phyloP scores from a whole-genome alignment of 2,797 vertebrate genomes.

The Macropodus opercularis region DNA sequence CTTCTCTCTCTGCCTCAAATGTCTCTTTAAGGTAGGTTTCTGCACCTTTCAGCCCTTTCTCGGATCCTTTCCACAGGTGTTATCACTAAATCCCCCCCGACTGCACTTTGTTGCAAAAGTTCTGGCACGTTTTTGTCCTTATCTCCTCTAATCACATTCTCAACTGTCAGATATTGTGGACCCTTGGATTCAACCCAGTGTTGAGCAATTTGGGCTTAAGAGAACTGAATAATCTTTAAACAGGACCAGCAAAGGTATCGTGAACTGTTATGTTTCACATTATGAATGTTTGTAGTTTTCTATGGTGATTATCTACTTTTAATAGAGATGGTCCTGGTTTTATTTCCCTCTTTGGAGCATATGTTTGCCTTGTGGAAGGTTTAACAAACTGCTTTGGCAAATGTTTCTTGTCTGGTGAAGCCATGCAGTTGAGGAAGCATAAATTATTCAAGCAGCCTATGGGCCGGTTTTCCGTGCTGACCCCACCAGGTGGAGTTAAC shows the following conservation, averaged over 20 bases:
- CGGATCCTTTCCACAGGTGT: no score
- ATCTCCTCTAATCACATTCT: conserved; percentile 46
- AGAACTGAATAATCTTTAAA: conserved; percentile 29
- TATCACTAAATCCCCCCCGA: conserved; percentile 26
- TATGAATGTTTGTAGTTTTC: conserved; percentile 4
- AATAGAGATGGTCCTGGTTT: not conserved
- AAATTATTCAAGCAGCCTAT: conserved; percentile 4
- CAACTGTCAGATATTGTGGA: conserved; percentile 46
- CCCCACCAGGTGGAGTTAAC: no score
- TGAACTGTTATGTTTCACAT: not conserved
- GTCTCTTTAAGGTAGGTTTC: conserved; percentile 13
- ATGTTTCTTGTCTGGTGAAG: not conserved
- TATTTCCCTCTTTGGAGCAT: not conserved
- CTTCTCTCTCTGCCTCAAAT: not conserved
- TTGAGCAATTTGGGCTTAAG: conserved; percentile 55
- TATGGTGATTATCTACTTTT: no score
- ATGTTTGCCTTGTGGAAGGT: not conserved
- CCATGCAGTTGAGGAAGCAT: conserved; percentile 4
- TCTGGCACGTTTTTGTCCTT: conserved; percentile 37
- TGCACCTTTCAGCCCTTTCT: conserved; percentile 25
- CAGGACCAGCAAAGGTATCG: conserved; percentile 22
- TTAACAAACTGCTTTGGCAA: conserved; percentile 5
- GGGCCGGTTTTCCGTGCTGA: no score
- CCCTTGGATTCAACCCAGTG: conserved; percentile 23
- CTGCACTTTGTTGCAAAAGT: conserved; percentile 45